Base-by-base conservation (phyloP, 2,113 vertebrate species). In the Myrmophylax atrothorax region DNA sequence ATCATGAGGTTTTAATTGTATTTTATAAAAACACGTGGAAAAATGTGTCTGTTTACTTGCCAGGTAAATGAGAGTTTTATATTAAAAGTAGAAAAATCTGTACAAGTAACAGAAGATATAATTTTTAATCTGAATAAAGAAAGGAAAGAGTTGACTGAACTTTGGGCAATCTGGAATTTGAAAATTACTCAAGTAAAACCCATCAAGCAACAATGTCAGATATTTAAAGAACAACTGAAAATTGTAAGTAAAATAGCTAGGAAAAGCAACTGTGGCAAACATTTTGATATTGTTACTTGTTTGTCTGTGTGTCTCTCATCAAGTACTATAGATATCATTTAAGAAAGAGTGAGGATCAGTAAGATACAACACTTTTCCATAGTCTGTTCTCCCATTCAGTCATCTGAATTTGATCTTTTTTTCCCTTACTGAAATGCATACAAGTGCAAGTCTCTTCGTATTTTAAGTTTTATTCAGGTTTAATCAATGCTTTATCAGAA, bases 191-290 rank as follows among this genome's bases (percentile, higher is more conserved):
- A 98, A 91, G 79, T 86, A n/a, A 98, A 98, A 88, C 98, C 98
- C 3, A 12, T 96, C 72, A 98, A 97, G 87, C 98, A 98, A 69
- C 98, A 98, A 55, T 98, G 97, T 96, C 97, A 76, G 75, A 97
- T 97, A 37, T 98, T 98, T 94, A 97, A 98, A 95, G 99, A 99
- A 44, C 98, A 98, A 63, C 95, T 99, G 2, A 98, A 97, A 95
- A 98, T 93, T 50, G 99, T 99, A 97, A 97, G 96, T 68, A 44
- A n/a, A 84, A 68, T 12, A 80, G 0, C 28, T 47, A 25, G 14
- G 25, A 76, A 50, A 50, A 69, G 42, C 22, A 89, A 14, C 13
- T 28, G 40, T 73, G 37, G 25, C 10, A 55, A 56, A 47, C 9
- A 4, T 44, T 80, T 92, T 33, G 53, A 52, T 42, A 59, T 63